Percentiles rank a stretch among this genome's conserved stretches.
Evolutionary conservation across 2,113 vertebrate species (phyloP).

Genomic region (Pomatorhinus ruficollis): DNA sequence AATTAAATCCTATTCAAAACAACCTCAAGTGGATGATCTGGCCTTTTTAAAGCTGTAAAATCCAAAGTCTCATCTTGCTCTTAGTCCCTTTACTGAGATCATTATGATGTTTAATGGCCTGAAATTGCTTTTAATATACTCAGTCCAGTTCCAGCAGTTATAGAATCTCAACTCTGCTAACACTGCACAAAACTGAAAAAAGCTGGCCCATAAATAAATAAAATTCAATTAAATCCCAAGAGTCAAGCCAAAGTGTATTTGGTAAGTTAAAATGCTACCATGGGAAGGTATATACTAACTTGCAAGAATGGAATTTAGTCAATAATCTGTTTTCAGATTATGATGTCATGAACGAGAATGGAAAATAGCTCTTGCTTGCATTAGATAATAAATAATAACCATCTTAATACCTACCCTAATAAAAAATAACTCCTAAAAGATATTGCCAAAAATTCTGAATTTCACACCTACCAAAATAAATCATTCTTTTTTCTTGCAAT

Average conservation of each 20-base stretch:
- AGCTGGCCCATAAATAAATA: background rate
- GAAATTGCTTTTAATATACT: constrained; percentile 27
- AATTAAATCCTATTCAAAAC: constrained; percentile 39
- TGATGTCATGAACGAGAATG: background rate
- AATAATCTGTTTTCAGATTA: background rate
- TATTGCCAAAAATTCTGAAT: background rate
- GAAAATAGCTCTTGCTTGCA: background rate
- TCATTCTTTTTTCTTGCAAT: background rate
- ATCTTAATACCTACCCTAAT: background rate
- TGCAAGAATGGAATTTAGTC: background rate
- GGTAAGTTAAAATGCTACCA: background rate
- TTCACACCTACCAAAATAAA: background rate
- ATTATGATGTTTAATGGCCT: constrained; percentile 35
- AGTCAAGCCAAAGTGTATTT: background rate
- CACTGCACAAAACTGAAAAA: background rate
- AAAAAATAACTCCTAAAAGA: background rate
- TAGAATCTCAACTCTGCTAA: constrained; percentile 14
- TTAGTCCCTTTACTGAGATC: background rate
- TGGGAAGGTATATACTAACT: background rate
- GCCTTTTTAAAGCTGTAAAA: constrained; percentile 27
- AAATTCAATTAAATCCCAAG: background rate
- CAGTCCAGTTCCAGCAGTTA: background rate
- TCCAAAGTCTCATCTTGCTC: background rate
- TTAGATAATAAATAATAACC: background rate
- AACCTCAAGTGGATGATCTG: background rate